Evolutionary conservation across 1,140 invertebrate genomes (phyloP).

Genomic region (Calliphora vicina): DNA sequence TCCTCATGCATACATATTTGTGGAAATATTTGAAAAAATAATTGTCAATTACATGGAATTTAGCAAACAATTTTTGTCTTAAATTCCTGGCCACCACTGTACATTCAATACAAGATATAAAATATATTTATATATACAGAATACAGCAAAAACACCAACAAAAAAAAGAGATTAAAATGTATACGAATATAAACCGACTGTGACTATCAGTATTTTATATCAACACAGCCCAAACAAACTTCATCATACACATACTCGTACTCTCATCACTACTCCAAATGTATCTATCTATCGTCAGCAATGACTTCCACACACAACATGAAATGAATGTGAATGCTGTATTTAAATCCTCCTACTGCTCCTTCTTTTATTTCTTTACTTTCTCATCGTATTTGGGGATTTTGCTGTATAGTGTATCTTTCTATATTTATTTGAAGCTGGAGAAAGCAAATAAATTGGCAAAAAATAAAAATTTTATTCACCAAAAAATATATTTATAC

Average conservation of each 20-base stretch:
- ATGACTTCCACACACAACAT: not conserved
- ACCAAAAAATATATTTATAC: not conserved
- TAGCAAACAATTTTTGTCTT: no score
- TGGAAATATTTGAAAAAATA: no score
- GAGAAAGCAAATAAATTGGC: not conserved
- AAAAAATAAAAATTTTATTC: not conserved
- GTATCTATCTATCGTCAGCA: not conserved
- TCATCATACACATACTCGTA: not conserved
- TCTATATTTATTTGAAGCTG: not conserved
- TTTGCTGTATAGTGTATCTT: not conserved
- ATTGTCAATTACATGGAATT: no score
- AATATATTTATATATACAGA: not conserved
- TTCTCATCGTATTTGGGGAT: not conserved
- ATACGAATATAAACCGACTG: not conserved
- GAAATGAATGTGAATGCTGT: not conserved
- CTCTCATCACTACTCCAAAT: not conserved
- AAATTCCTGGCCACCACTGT: no score
- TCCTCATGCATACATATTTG: no score
- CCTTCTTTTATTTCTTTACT: not conserved
- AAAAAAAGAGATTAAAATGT: conserved; percentile 19
- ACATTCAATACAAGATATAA: not conserved
- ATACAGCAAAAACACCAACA: not conserved
- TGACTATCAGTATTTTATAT: conserved; percentile 34
- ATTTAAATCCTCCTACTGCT: not conserved
- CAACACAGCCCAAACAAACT: not conserved